Conservation (phyloP, 1,140 invertebrate genomes). For the Aplysia californica region DNA sequence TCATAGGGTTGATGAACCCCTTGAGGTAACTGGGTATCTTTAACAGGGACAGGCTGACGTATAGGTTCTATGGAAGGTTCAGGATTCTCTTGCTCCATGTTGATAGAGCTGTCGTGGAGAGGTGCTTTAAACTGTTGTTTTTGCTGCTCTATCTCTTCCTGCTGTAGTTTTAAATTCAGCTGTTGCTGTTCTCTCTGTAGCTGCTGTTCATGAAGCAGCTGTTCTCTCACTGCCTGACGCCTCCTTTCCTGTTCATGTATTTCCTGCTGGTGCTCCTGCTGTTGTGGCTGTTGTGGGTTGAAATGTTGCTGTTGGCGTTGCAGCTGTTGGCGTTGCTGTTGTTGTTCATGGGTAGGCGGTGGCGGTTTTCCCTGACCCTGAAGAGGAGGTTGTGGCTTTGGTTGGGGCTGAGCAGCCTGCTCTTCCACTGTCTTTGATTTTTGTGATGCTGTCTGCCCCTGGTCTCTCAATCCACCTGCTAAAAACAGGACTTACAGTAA, state of each 20-base stretch:
- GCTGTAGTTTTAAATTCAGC: neutral
- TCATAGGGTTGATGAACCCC: neutral
- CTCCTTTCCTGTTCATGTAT: neutral
- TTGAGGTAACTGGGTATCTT: neutral
- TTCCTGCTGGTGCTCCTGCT: neutral
- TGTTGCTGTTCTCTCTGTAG: neutral
- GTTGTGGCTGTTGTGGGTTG: too few relatives aligned
- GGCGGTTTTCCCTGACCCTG: too few relatives aligned
- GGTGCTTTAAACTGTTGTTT: neutral
- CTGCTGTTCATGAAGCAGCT: neutral
- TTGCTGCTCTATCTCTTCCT: neutral
- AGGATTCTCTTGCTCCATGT: neutral
- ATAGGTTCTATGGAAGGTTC: neutral
- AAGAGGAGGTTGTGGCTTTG: too few relatives aligned
- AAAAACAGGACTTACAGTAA: too few relatives aligned
- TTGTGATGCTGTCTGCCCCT: too few relatives aligned
- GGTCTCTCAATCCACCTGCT: too few relatives aligned
- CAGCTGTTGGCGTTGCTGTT: conserved; percentile 18
- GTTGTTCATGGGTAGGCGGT: too few relatives aligned
- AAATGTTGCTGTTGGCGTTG: neutral
- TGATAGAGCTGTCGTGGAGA: neutral
- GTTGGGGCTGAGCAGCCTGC: too few relatives aligned
- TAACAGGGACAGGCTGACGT: neutral
- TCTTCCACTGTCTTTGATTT: too few relatives aligned
- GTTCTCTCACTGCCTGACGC: neutral